Conservation (phyloP, 2,888 invertebrate genomes). For the Lochmaea crataegi region DNA sequence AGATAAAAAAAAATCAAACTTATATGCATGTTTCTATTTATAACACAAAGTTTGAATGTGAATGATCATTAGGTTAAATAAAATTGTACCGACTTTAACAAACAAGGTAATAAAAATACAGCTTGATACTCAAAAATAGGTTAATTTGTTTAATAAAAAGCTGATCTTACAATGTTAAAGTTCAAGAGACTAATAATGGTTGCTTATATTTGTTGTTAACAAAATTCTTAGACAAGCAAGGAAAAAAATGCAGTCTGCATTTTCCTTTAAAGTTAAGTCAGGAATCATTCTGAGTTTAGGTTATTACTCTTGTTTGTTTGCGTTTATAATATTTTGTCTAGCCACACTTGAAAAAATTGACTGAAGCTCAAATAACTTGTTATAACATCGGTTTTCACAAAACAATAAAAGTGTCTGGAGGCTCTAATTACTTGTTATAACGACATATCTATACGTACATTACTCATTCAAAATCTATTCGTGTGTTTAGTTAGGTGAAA, state of each 20-base stretch:
- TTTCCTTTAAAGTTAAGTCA: constrained; percentile 26
- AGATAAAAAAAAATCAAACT: background rate
- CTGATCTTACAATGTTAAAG: constrained; percentile 14
- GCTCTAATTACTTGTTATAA: background rate
- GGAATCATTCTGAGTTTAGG: constrained; percentile 27
- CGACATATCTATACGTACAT: background rate
- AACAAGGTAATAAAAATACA: constrained; percentile 4
- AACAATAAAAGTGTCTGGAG: background rate
- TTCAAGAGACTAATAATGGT: constrained; percentile 25
- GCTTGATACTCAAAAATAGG: too few relatives aligned
- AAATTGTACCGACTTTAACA: background rate
- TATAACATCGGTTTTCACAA: background rate
- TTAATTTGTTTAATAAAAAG: constrained; percentile 18
- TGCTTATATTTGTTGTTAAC: constrained; percentile 12
- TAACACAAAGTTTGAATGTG: background rate
- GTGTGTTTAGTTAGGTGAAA: too few relatives aligned
- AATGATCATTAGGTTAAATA: background rate
- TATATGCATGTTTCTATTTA: background rate
- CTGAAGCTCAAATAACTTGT: constrained; percentile 2
- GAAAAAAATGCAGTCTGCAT: constrained; percentile 21
- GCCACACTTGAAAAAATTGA: background rate
- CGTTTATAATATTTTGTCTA: constrained; percentile 18
- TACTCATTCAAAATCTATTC: too few relatives aligned
- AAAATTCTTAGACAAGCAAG: background rate
- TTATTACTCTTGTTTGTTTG: constrained; percentile 19